Percentiles rank a stretch among this genome's conserved stretches.
Conservation (phyloP, 2,113 vertebrate species). For the Gallinago undulata region DNA sequence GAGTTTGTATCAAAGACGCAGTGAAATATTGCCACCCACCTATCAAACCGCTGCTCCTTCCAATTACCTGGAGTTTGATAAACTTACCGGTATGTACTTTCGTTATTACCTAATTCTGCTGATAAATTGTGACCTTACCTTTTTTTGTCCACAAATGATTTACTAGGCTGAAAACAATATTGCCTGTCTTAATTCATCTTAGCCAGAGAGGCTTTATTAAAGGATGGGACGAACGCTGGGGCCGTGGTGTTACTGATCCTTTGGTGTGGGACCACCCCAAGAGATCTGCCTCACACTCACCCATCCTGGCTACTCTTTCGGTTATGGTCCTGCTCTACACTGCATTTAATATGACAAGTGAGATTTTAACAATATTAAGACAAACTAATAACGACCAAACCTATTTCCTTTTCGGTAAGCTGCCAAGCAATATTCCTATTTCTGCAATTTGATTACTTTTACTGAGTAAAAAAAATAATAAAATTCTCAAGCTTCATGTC, state of each 20-base stretch:
- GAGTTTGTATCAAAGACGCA: not conserved
- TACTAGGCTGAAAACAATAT: not conserved
- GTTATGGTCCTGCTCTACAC: accelerated
- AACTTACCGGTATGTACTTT: not conserved
- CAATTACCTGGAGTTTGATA: not conserved
- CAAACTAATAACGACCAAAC: not conserved
- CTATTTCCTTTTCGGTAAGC: not conserved
- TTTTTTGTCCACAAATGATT: not conserved
- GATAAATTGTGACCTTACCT: not conserved
- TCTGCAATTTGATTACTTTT: not conserved
- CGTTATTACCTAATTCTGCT: not conserved
- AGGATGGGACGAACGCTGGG: not conserved
- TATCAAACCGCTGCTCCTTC: not conserved
- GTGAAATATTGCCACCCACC: not conserved
- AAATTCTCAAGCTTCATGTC: not conserved
- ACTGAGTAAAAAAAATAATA: not conserved
- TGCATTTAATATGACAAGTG: accelerated
- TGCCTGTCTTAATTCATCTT: not conserved
- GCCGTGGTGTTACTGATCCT: not conserved
- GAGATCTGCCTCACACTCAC: not conserved
- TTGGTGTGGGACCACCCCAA: not conserved
- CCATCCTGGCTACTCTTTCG: not conserved
- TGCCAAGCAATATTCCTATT: not conserved
- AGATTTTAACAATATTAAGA: not conserved
- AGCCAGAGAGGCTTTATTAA: not conserved